Evolutionary conservation across 2,888 invertebrate genomes (phyloP), one percentile per base, ranked within the genome.

Genomic region (Trichopoda pennipes): DNA sequence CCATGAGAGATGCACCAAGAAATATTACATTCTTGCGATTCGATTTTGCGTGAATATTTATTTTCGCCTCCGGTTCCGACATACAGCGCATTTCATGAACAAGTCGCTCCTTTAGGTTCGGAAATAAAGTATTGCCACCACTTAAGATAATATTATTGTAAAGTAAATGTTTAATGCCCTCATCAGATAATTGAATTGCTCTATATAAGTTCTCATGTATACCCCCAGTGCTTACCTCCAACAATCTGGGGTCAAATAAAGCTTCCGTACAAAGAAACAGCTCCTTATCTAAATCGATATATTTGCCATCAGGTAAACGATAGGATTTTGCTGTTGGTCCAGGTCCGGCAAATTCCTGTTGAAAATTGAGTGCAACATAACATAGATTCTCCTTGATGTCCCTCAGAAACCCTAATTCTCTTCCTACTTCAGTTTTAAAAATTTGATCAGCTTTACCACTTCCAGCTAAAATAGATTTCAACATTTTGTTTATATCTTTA

Each of bases 51-150:
- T 68, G 68, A 60, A 75, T 49, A 14, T 42, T n/a, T 42, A 75
- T 68, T 12, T 12, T 51, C 8, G 68, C 32, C 23, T 42, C 32
- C 8, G 68, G 68, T n/a, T 75, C 75, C 1, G 66, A 21, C 68
- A 75, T 63, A 3, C 6, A 28, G 28, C 17, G 32, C 21, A 76
- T 44, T 53, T 76, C 75, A 1, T 60, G 60, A 14, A n/a, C 16
- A 1, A 76, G n/a, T 44, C 75, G 68, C n/a, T 68, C 19, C 32
- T 51, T 51, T 8, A 76, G 21, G 7, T 68, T 68, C 0, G 60
- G 21, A 44, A 76, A 76, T 4, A 76, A 68, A 8, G 75, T 68
- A 76, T 68, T 76, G 6, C 75, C 75, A 7, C 75, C 75, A 44
- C 75, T 76, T 44, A 76, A 44, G 6, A 76, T 60, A 16, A 76